Evolutionary conservation across 2,113 vertebrate species (phyloP).

Genomic region (Eurystomus gularis): DNA sequence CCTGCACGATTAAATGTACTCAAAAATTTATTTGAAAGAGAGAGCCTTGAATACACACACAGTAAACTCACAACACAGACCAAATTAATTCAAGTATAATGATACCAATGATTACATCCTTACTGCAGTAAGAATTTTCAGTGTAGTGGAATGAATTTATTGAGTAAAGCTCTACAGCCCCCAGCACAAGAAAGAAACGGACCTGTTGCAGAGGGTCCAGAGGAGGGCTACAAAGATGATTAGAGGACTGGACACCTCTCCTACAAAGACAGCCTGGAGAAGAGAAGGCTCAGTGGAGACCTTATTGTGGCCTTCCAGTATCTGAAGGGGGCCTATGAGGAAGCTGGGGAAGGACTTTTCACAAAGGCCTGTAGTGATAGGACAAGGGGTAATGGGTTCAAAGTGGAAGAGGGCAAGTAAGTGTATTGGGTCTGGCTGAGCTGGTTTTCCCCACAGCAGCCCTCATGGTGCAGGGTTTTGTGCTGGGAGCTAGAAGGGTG

Average conservation of each 20-base stretch:
- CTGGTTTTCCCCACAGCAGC: too few relatives aligned
- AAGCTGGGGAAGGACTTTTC: not conserved
- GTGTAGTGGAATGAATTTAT: not conserved
- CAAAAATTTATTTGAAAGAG: not conserved
- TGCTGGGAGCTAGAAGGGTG: too few relatives aligned
- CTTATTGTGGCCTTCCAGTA: not conserved
- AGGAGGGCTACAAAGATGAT: not conserved
- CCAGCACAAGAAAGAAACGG: too few relatives aligned
- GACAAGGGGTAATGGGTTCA: too few relatives aligned
- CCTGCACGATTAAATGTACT: not conserved
- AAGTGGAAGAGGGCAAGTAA: too few relatives aligned
- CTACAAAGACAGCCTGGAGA: too few relatives aligned
- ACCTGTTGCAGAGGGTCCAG: too few relatives aligned
- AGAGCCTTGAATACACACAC: not conserved
- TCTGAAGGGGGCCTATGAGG: not conserved
- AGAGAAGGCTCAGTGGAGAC: not conserved
- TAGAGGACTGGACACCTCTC: too few relatives aligned
- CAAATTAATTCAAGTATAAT: not conserved
- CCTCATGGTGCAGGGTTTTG: too few relatives aligned
- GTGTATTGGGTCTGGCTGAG: too few relatives aligned
- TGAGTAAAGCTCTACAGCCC: too few relatives aligned
- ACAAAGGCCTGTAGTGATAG: too few relatives aligned
- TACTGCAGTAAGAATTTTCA: not conserved
- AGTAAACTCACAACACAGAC: not conserved
- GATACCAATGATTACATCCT: not conserved